Percentiles rank a stretch among this genome's conserved stretches.
Conservation (phyloP, 2,888 invertebrate species). For the Tenodera sinensis region DNA sequence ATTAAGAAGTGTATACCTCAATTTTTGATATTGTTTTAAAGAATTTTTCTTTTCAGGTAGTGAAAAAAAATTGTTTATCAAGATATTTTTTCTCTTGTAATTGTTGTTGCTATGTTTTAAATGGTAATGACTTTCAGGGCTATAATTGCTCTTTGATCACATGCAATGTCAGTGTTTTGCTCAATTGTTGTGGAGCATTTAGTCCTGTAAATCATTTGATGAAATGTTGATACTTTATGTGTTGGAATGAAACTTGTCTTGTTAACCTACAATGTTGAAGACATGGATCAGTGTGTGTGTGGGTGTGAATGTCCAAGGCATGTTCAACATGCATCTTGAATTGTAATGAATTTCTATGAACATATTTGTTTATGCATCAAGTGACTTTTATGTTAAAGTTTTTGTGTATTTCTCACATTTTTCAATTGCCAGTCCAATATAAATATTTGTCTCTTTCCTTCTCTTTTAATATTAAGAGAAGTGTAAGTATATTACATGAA, state of each 20-base stretch:
- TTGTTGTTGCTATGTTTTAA: background rate
- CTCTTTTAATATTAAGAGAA: no score
- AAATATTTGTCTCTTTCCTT: background rate
- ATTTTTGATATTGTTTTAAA: slow-evolving; percentile 5
- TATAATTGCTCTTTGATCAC: background rate
- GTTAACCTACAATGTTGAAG: background rate
- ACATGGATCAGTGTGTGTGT: background rate
- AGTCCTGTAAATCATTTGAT: slow-evolving; percentile 13
- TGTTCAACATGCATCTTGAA: slow-evolving; percentile 1
- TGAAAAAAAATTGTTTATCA: slow-evolving; percentile 3
- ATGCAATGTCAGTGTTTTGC: background rate
- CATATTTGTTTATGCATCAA: background rate
- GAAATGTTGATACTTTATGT: background rate
- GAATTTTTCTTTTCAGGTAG: slow-evolving; percentile 12
- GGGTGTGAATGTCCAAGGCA: background rate
- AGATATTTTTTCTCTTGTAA: background rate
- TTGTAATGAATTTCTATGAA: slow-evolving; percentile 4
- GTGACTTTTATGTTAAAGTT: background rate
- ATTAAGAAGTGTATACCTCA: background rate
- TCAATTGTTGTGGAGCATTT: slow-evolving; percentile 7
- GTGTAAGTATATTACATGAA: no score
- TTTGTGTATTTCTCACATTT: background rate
- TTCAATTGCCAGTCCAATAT: background rate
- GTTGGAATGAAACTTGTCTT: background rate
- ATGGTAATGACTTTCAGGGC: slow-evolving; percentile 3